These are phyloP conservation scores for Ooceraea biroi DNA, from an alignment of 1,140 invertebrate genomes.

Conservation along the genomic window DNA sequence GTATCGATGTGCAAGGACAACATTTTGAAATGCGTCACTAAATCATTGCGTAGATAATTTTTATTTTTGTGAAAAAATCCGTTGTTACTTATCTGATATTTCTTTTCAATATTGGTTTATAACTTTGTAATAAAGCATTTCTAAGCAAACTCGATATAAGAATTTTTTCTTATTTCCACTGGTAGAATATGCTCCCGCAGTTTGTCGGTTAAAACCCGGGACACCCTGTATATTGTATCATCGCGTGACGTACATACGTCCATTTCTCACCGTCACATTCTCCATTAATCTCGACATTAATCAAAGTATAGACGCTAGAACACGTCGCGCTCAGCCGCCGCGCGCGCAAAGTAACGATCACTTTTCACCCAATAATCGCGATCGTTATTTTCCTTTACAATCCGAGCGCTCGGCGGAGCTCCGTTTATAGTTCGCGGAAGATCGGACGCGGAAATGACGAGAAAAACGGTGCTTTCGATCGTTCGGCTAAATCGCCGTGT, in stretches of 20 bases:
- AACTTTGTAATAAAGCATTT: no score
- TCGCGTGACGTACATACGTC: constrained; percentile 6
- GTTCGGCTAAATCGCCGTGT: constrained; percentile 15
- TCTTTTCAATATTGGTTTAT: no score
- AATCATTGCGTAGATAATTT: no score
- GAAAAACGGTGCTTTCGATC: background rate
- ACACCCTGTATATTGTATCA: background rate
- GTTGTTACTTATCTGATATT: no score
- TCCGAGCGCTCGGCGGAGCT: background rate
- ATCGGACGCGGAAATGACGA: background rate
- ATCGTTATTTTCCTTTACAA: constrained; percentile 43
- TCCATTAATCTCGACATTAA: constrained; percentile 37
- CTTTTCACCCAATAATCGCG: constrained; percentile 45
- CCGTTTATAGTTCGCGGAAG: background rate
- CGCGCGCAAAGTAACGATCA: constrained; percentile 42
- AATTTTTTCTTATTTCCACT: no score
- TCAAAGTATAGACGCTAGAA: constrained; percentile 14
- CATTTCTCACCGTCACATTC: constrained; percentile 38
- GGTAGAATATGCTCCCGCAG: no score
- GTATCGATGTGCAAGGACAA: no score
- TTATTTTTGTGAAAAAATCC: no score
- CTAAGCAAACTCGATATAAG: no score
- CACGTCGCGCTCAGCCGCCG: background rate
- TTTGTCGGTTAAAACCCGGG: no score
- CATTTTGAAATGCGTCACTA: no score